These are phyloP conservation scores for Pangasius mekongensis DNA, from an alignment of 2,797 vertebrate genomes.

Conservation along the genomic window DNA sequence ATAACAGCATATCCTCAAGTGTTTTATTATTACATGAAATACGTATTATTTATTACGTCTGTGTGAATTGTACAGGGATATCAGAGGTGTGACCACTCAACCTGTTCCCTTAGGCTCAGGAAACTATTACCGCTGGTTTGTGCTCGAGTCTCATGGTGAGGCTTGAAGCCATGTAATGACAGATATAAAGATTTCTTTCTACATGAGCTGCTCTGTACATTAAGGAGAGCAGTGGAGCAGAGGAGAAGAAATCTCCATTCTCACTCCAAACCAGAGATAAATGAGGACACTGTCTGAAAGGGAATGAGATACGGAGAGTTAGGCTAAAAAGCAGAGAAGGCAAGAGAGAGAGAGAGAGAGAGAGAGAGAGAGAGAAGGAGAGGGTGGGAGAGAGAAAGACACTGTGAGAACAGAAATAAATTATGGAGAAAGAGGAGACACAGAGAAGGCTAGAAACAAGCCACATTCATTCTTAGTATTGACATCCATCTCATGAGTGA, in stretches of 20 bases:
- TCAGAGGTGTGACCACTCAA: not conserved
- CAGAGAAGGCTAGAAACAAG: not conserved
- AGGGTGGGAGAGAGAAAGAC: not conserved
- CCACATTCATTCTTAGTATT: not conserved
- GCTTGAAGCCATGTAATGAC: constrained; percentile 30
- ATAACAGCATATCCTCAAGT: not conserved
- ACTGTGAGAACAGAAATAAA: not conserved
- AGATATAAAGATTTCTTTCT: constrained; percentile 28
- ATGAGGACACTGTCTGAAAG: constrained; percentile 40
- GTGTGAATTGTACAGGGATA: not conserved
- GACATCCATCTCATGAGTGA: not conserved
- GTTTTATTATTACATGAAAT: not conserved
- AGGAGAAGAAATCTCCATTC: constrained; percentile 40
- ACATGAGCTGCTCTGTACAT: constrained; percentile 32
- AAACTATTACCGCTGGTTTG: not conserved
- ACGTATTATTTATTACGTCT: not conserved
- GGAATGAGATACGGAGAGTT: constrained; percentile 31
- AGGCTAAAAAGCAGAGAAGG: constrained; percentile 6
- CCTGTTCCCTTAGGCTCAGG: not conserved
- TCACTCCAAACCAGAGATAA: constrained; percentile 38
- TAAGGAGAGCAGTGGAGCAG: constrained; percentile 31
- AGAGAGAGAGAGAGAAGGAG: not conserved
- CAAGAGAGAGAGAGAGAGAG: not conserved
- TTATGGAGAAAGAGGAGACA: constrained; percentile 3
- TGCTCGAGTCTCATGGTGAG: not conserved